phyloP scores from a whole-genome alignment of 1,140 invertebrate genomes.

The Bombus waltoni region DNA sequence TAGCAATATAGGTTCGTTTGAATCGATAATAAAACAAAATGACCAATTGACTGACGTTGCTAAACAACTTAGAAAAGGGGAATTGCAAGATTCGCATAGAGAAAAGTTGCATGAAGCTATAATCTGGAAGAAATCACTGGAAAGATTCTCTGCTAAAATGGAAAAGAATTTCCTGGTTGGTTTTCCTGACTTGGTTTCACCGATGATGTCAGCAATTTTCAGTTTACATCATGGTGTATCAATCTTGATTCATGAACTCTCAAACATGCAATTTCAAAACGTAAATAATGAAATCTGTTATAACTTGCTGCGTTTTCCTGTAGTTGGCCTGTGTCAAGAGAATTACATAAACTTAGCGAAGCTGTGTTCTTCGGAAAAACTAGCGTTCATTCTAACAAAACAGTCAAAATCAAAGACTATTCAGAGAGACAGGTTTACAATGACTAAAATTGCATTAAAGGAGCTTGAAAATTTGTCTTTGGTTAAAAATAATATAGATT shows the following conservation, averaged over 20 bases:
- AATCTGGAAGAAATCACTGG: conserved; percentile 84
- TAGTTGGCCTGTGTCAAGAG: conserved; percentile 76
- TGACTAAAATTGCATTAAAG: conserved; percentile 86
- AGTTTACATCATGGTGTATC: conserved; percentile 85
- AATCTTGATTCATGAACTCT: conserved; percentile 79
- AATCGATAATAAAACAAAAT: conserved; percentile 60
- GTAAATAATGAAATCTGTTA: conserved; percentile 61
- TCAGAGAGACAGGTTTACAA: conserved; percentile 78
- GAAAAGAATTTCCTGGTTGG: conserved; percentile 82
- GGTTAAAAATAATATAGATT: conserved; percentile 76
- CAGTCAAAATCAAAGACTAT: neutral
- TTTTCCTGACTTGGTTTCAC: conserved; percentile 87
- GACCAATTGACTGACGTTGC: conserved; percentile 30
- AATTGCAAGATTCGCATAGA: conserved; percentile 45
- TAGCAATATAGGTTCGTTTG: conserved; percentile 63
- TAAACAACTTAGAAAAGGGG: neutral
- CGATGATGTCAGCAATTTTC: conserved; percentile 84
- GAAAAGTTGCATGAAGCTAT: conserved; percentile 79
- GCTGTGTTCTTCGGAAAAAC: conserved; percentile 73
- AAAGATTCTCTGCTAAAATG: conserved; percentile 84
- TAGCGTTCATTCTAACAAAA: neutral
- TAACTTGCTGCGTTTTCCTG: conserved; percentile 83
- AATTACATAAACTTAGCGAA: conserved; percentile 78
- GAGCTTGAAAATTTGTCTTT: conserved; percentile 85
- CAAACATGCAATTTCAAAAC: conserved; percentile 23